Evolutionary conservation across 2,113 vertebrate genomes (phyloP), one percentile per base, ranked within the genome.

Genomic region (Anas platyrhynchos): DNA sequence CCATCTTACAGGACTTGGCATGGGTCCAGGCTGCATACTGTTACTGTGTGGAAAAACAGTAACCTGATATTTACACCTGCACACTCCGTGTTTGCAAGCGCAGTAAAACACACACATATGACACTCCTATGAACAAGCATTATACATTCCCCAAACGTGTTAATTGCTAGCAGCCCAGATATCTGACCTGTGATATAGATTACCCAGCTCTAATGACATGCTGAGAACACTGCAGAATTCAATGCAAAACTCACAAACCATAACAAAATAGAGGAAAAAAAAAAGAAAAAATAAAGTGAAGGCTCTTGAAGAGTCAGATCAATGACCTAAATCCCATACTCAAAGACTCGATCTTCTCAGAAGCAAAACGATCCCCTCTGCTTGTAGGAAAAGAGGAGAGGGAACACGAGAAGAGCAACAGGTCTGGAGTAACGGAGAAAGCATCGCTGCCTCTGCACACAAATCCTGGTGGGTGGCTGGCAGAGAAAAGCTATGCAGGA

Each of bases 61-160:
- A 94, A 88, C 80, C 73, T 65, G 73, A 2, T 46, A 94, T 52
- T 88, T 91, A 61, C 77, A 94, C 88, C 82, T 96, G 93, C 1
- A 4, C 72, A 65, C 41, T 86, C 76, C 1, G 27, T 52, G 36
- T 63, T 43, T 62, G 29, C 36, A 85, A 86, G 65, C 9, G 0
- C 1, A 1, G 62, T 15, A 43, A 46, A 84, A 81, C 68, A 91
- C 21, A 43, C 0, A 1, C 21, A n/a, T 6, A 63, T 13, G 6
- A 88, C 56, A 41, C 41, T 79, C 26, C 72, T 3, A 13, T 13
- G 50, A 73, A 52, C 0, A 1, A 29, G 7, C 7, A 14, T 21
- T 62, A 8, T 2, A n/a, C 1, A 0, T 58, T 63, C 65, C 17
- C 43, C 11, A 77, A 84, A 52, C 0, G 7, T 15, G 7, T 17